Conservation (phyloP, 2,888 invertebrate genomes). For the Cosmia pyralina region DNA sequence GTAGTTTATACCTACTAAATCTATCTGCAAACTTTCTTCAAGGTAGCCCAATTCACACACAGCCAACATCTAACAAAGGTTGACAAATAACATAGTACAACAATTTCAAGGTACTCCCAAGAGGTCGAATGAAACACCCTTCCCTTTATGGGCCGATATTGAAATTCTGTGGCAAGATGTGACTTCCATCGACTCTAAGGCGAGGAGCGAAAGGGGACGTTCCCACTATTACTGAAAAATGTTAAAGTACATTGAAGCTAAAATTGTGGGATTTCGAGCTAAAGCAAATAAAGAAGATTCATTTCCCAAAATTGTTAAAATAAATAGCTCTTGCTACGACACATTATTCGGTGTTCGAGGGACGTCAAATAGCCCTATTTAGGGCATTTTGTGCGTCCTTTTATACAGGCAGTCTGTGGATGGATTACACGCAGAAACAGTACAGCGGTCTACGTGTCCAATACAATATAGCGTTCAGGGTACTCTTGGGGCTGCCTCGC, state of each 20-base stretch:
- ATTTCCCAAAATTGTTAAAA: no score
- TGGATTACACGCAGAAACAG: no score
- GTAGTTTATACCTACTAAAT: neutral
- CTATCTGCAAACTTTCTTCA: conserved; percentile 17
- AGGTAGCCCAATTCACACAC: conserved; percentile 23
- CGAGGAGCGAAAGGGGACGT: conserved; percentile 23
- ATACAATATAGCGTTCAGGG: no score
- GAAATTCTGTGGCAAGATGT: conserved; percentile 74
- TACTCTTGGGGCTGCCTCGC: no score
- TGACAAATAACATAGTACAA: conserved; percentile 64
- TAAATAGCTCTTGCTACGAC: no score
- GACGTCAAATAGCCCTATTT: no score
- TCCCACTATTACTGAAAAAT: conserved; percentile 17
- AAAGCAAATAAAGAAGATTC: no score
- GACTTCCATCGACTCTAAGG: conserved; percentile 57
- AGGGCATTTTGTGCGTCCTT: no score
- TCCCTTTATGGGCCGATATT: conserved; percentile 71
- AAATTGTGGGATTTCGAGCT: neutral
- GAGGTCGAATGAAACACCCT: conserved; percentile 65
- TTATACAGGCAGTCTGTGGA: no score
- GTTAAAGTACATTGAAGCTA: conserved; percentile 7
- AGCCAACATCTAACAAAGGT: conserved; percentile 48
- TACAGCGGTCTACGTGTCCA: no score
- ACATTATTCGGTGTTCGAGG: no score
- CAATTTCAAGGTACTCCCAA: conserved; percentile 71